Evolutionary conservation across 1,140 invertebrate species (phyloP), one percentile per base, ranked within the genome.

Genomic region (Chlorops oryzae): DNA sequence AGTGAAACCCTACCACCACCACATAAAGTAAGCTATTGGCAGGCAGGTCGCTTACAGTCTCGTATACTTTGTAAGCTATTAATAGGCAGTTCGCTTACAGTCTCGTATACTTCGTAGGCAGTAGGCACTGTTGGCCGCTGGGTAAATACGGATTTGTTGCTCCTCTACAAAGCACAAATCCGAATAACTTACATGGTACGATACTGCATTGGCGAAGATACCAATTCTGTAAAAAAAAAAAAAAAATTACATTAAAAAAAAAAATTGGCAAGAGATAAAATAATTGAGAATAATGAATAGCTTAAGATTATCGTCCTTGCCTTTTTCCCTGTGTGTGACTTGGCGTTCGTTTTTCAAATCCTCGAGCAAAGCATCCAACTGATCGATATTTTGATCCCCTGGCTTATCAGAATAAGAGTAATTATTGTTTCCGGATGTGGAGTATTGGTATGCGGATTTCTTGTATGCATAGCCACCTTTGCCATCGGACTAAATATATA

Each of bases 361-460:
- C 57, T 77, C 74, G 21, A 78, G 57, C 39, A 78, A 51, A 13
- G 73, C 75, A 62, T 78, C 77, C 50, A 78, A 62, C 57, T 78
- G 74, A 66, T 77, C 77, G 47, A 78, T 75, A 52, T 76, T 78
- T 55, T 74, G 74, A 55, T 76, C 73, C 49, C 50, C 21, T 12
- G 53, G 42, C 45, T 59, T 66, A 46, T 35, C 32, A 28, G 18
- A 21, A 12, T 38, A 47, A 15, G 44, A 25, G 34, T 21, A 27
- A 51, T 48, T 65, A 20, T 57, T 65, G 44, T 68, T 62, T 25
- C 63, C 59, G 2, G 58, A 43, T 47, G 56, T 61, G 32, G 69
- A 70, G 52, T 58, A 57, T 40, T 68, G 56, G 56, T 68, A 69
- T 3, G 42, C 18, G 37, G 68, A 63, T 44, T 65, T 68, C 52